Evolutionary conservation across 2,797 vertebrate genomes (phyloP).

Genomic region (Synanceia verrucosa): DNA sequence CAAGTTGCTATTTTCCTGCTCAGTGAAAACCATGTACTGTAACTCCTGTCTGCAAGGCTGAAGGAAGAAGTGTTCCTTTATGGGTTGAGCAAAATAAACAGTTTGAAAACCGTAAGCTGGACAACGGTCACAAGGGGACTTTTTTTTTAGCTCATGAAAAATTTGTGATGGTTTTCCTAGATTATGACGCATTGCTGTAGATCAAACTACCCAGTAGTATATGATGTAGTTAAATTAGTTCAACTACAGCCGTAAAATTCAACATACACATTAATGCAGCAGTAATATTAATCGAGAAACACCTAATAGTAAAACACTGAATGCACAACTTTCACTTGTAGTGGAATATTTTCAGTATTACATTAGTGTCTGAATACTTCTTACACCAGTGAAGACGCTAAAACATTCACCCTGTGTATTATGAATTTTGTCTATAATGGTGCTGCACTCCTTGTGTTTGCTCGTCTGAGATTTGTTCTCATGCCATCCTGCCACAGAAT

Average conservation of each 20-base stretch:
- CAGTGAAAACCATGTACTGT: not conserved
- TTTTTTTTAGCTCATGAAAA: too few species aligned
- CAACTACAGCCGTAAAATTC: too few species aligned
- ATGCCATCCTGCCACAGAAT: slow-evolving; percentile 13
- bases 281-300: too few species aligned
- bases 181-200: not conserved
- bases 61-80: too few species aligned
- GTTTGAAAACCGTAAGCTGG: too few species aligned
- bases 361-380: not conserved
- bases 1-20: not conserved
- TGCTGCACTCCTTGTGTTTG: not conserved
- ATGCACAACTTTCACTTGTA: not conserved
- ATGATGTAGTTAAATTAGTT: not conserved
- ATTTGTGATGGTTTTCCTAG: too few species aligned
- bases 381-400: not conserved
- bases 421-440: not conserved
- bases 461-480: not conserved
- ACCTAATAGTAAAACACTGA: not conserved
- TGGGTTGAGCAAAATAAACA: too few species aligned
- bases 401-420: not conserved
- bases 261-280: too few species aligned
- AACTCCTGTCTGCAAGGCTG: too few species aligned
- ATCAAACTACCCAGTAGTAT: not conserved
- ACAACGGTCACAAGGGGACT: too few species aligned
- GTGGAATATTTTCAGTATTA: not conserved